phyloP scores from a whole-genome alignment of 2,797 vertebrate genomes.

The Schizopygopsis malacanthus region DNA sequence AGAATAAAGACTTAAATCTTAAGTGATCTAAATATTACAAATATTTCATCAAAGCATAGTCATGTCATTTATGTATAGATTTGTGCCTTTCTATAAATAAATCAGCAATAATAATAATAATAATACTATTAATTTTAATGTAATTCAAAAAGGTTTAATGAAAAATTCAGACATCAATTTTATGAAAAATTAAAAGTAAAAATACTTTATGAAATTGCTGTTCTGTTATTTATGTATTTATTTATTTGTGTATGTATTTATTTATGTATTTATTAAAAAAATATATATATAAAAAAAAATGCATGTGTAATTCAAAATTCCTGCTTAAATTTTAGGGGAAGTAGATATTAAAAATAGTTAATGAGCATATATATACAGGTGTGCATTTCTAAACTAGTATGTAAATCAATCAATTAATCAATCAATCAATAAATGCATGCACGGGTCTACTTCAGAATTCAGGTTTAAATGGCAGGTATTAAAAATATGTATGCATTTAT shows the following conservation, averaged over 20 bases:
- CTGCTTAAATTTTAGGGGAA: neutral
- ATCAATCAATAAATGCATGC: no score
- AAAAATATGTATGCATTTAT: neutral
- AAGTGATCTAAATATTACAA: neutral
- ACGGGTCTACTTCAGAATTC: neutral
- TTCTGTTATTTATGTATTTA: no score
- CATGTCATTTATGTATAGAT: neutral
- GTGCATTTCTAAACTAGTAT: neutral
- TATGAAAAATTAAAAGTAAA: neutral
- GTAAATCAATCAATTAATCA: neutral
- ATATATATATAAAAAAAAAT: no score
- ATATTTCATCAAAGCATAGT: neutral
- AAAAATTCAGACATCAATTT: neutral
- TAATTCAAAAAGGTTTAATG: neutral
- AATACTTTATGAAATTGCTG: neutral
- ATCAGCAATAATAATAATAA: neutral
- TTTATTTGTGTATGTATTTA: no score
- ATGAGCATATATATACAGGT: neutral
- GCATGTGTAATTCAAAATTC: neutral
- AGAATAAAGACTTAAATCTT: neutral
- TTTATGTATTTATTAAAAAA: no score
- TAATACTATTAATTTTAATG: no score
- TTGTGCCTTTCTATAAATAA: neutral
- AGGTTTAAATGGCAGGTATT: neutral
- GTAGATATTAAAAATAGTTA: neutral